Evolutionary conservation across 2,888 invertebrate genomes (phyloP).

Genomic region (Metallyticus violacea): DNA sequence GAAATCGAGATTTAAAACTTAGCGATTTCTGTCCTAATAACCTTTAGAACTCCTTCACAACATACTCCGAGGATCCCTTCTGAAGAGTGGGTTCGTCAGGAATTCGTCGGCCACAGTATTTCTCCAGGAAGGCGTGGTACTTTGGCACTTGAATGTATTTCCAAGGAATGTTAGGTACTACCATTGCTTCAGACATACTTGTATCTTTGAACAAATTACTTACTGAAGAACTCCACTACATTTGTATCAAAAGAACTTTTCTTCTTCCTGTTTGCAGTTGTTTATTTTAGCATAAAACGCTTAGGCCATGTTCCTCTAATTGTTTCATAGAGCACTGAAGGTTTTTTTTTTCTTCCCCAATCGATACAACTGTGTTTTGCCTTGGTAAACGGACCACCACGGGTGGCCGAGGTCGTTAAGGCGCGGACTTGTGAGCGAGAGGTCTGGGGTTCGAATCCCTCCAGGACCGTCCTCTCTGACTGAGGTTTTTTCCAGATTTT

Average conservation of each 20-base stretch:
- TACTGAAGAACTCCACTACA: neutral
- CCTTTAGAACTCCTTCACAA: neutral
- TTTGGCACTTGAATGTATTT: neutral
- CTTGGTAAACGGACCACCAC: too few relatives aligned
- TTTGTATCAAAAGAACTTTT: neutral
- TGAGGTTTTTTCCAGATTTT: too few relatives aligned
- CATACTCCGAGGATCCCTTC: too few relatives aligned
- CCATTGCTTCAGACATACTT: neutral
- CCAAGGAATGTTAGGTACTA: neutral
- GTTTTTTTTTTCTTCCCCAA: too few relatives aligned
- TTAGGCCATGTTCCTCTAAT: too few relatives aligned
- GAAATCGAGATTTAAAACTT: neutral
- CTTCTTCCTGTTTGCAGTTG: neutral
- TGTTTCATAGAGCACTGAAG: too few relatives aligned
- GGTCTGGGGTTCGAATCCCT: too few relatives aligned
- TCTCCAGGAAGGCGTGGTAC: neutral
- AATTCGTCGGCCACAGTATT: neutral
- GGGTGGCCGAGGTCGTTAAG: too few relatives aligned
- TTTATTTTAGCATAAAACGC: too few relatives aligned
- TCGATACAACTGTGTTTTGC: too few relatives aligned
- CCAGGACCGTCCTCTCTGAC: too few relatives aligned
- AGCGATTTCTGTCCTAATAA: neutral
- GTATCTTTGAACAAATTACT: neutral
- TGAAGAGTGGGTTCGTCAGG: neutral
- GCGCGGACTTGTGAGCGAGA: too few relatives aligned